phyloP scores from a whole-genome alignment of 1,140 invertebrate genomes.

The Armadillidium nasatum region DNA sequence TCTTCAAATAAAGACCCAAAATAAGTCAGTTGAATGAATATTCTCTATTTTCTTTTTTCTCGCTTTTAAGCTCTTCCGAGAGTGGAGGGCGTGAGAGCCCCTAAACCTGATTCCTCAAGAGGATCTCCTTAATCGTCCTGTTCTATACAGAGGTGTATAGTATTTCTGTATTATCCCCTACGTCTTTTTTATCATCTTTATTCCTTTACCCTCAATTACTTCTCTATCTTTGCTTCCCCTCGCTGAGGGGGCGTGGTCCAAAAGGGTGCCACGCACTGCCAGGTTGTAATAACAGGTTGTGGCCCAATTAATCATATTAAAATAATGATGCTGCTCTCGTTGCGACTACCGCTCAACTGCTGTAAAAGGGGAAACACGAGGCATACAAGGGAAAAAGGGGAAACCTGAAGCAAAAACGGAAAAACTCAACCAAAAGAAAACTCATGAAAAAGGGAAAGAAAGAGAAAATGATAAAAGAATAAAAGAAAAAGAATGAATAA shows the following conservation, averaged over 20 bases:
- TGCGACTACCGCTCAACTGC: background rate
- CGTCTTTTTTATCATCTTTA: background rate
- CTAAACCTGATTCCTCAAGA: background rate
- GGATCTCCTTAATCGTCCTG: background rate
- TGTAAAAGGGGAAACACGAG: background rate
- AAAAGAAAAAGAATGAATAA: background rate
- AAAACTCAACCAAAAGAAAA: background rate
- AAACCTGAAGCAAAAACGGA: background rate
- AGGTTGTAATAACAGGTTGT: conserved; percentile 12
- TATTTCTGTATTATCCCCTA: background rate
- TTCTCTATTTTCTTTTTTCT: background rate
- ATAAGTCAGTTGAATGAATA: too few species aligned
- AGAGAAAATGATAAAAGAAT: background rate
- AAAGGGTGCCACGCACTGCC: conserved; percentile 7
- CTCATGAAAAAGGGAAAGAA: background rate
- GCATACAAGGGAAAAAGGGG: background rate
- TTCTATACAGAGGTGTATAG: background rate
- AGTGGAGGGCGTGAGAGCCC: too few species aligned
- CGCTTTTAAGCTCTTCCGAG: background rate
- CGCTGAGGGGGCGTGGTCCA: background rate
- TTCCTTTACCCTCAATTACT: background rate
- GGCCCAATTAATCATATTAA: conserved; percentile 10
- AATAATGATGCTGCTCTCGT: conserved; percentile 7
- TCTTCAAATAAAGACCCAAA: too few species aligned
- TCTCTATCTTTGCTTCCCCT: background rate